Evolutionary conservation across 92 coral and sea anemone species (phyloP).

Genomic region (Galaxea fascicularis): DNA sequence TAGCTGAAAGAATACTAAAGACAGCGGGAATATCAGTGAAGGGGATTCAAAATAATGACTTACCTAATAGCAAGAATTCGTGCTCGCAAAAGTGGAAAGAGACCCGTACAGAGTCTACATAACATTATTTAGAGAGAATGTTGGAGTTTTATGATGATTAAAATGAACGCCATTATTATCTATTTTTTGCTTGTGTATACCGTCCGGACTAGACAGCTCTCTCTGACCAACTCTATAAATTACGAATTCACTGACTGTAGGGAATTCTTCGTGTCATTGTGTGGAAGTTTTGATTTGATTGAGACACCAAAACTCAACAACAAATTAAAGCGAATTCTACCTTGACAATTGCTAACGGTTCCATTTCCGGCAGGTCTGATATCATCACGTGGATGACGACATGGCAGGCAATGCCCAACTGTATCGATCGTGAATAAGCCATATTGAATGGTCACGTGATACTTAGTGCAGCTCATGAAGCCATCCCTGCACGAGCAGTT

Average conservation of each 20-base stretch:
- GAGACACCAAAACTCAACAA: no score
- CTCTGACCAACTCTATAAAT: neutral
- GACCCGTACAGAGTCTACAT: no score
- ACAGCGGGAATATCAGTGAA: neutral
- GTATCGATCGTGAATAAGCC: conserved; percentile 33
- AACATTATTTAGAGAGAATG: no score
- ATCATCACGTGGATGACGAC: conserved; percentile 30
- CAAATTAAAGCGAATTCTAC: neutral
- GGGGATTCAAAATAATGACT: neutral
- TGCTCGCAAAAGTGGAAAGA: no score
- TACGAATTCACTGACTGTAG: neutral
- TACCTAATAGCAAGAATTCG: no score
- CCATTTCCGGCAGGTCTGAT: conserved; percentile 33
- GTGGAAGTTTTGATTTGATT: neutral
- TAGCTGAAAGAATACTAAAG: conserved; percentile 24
- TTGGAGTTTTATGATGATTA: no score
- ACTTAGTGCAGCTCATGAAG: conserved; percentile 34
- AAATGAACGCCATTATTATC: no score
- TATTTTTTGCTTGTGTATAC: neutral
- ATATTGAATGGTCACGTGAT: conserved; percentile 42
- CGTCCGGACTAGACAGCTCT: neutral
- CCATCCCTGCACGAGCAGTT: conserved; percentile 58
- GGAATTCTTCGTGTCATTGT: no score
- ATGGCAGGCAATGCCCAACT: conserved; percentile 30
- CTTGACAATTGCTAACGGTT: conserved; percentile 33